Evolutionary conservation across 2,888 invertebrate species (phyloP), one percentile per base, ranked within the genome.

Genomic region (Smittia sp.): DNA sequence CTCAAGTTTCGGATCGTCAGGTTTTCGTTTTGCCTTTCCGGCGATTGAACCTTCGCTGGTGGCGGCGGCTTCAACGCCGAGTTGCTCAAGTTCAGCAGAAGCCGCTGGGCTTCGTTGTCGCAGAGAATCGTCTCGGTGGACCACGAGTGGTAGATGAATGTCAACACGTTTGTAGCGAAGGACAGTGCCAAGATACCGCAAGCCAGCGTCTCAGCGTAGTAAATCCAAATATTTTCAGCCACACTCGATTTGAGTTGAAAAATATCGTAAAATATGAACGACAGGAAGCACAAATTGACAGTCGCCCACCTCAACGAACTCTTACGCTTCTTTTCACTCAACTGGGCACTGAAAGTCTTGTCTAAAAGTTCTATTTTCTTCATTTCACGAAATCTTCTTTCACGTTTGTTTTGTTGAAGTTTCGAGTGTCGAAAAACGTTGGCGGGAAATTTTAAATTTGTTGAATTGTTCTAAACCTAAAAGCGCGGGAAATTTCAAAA

Each of bases 81-180:
- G 9, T 58, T 62, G 15, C 62, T 62, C 4, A 72, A 9, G 38
- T 62, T 72, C 4, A 88, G 79, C 15, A 88, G 79, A 76, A 81
- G 80, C 76, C 85, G 84, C 76, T 88, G 88, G 62, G 81, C 80
- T 7, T 81, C 79, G 13, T 84, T 86, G 1, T 52, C 54, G 9
- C 87, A 81, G 1, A 79, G 76, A 13, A 87, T 81, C 3, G 85
- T 85, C 63, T 78, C 77, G 1, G 77, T 78, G 18, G 77, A 81
- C 9, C 84, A 79, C 13, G 81, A 79, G 75, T 83, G 82, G 76
- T 81, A 81, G 1, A 83, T 77, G 77, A 85, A 87, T 76, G 80
- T 83, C 20, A 79, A 76, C 62, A 86, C 80, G 77, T 88, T 86
- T 76, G 85, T 85, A 1, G 85, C 11, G 0, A 84, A 80, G 76